These are phyloP conservation scores for Mionectes olivaceus DNA, from an alignment of 2,797 vertebrate species.

Conservation along the genomic window DNA sequence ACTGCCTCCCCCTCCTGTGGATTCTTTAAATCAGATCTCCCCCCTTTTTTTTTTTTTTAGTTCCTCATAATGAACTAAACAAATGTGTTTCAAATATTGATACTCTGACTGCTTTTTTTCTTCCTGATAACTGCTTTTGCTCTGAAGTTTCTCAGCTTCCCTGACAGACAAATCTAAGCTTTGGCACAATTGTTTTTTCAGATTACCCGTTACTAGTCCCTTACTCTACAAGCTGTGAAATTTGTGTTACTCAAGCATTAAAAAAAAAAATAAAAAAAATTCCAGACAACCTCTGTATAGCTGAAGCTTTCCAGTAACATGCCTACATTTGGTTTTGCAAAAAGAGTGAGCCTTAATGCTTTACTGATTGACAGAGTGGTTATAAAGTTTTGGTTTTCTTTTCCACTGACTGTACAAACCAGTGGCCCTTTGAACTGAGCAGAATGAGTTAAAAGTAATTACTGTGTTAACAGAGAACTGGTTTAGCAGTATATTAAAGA, in stretches of 20 bases:
- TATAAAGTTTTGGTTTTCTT: background rate
- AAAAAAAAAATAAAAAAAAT: background rate
- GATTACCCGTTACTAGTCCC: background rate
- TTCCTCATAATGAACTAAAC: background rate
- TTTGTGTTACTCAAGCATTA: background rate
- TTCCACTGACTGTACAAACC: background rate
- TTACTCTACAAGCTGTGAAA: background rate
- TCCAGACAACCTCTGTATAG: background rate
- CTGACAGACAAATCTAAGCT: background rate
- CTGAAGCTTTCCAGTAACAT: background rate
- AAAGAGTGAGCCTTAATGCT: background rate
- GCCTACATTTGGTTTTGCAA: background rate
- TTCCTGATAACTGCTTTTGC: background rate
- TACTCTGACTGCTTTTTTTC: background rate
- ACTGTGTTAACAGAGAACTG: background rate
- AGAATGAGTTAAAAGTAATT: background rate
- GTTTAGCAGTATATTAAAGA: background rate
- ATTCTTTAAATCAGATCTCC: background rate
- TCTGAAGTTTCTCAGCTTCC: background rate
- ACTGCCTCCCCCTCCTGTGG: background rate
- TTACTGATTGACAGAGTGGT: background rate
- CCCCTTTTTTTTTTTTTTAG: background rate
- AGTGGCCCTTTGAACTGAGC: slow-evolving; percentile 3
- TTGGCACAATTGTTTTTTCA: background rate
- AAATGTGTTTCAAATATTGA: background rate